These are phyloP conservation scores for Eutrigla gurnardus DNA, from an alignment of 2,797 vertebrate genomes.

Conservation along the genomic window DNA sequence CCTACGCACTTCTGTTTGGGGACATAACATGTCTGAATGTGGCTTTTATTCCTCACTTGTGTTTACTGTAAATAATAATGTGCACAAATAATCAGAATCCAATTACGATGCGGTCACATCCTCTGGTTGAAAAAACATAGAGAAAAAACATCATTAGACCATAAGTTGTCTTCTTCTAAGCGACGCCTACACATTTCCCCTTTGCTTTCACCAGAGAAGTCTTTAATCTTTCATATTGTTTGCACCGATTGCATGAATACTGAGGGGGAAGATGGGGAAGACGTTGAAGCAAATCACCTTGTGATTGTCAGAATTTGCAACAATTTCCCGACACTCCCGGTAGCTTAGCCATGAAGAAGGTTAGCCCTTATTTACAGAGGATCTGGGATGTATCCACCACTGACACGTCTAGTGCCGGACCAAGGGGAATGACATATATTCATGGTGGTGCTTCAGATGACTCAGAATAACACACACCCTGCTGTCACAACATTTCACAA, in stretches of 20 bases:
- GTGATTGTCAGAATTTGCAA: background rate
- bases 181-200: background rate
- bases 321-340: background rate
- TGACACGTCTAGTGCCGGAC: background rate
- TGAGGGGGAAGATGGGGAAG: background rate
- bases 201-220: conserved; percentile 1
- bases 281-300: conserved; percentile 4
- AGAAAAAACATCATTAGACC: conserved; percentile 29
- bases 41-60: background rate
- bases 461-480: background rate
- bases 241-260: background rate
- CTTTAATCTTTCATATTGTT: conserved; percentile 10
- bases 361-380: background rate
- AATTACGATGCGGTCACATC: background rate
- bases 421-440: background rate
- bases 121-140: background rate
- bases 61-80: conserved; percentile 2
- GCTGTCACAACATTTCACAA: background rate
- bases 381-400: background rate
- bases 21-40: background rate
- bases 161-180: background rate
- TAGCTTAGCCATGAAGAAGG: background rate
- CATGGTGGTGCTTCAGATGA: background rate
- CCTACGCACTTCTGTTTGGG: background rate
- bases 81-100: background rate